Percentiles rank a stretch among this genome's conserved stretches.
Conservation (phyloP, 1,140 invertebrate genomes). For the Trachymyrmex septentrionalis region DNA sequence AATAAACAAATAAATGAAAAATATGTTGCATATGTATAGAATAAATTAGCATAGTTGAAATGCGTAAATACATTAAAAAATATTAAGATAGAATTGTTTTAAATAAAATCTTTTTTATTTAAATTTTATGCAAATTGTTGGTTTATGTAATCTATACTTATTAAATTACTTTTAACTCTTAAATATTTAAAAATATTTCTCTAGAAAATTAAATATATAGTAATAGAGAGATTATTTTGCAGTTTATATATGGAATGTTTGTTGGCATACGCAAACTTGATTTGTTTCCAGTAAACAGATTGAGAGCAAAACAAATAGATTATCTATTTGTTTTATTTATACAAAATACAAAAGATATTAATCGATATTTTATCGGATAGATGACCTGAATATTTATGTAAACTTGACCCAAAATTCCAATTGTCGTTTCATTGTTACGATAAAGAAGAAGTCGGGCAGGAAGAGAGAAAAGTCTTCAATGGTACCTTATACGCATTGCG, state of each 20-base stretch:
- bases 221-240: background rate
- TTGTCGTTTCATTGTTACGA: conserved; percentile 73
- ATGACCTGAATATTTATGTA: conserved; percentile 77
- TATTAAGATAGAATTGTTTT: background rate
- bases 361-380: conserved; percentile 18
- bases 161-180: background rate
- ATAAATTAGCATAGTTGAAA: background rate
- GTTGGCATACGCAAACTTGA: background rate
- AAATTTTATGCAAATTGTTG: background rate
- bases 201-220: background rate
- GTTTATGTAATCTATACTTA: conserved; percentile 1
- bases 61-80: background rate
- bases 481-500: conserved; percentile 65
- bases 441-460: conserved; percentile 69
- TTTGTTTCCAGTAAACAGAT: background rate
- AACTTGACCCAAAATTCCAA: conserved; percentile 79
- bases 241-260: no score
- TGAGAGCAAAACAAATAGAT: conserved; percentile 1
- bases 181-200: conserved; percentile 14
- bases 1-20: background rate
- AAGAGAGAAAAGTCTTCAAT: conserved; percentile 61
- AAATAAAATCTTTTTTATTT: background rate
- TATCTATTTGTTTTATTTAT: background rate
- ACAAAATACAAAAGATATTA: conserved; percentile 27
- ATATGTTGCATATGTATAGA: background rate